phyloP scores from a whole-genome alignment of 2,888 invertebrate genomes.

The Orthosia incerta region DNA sequence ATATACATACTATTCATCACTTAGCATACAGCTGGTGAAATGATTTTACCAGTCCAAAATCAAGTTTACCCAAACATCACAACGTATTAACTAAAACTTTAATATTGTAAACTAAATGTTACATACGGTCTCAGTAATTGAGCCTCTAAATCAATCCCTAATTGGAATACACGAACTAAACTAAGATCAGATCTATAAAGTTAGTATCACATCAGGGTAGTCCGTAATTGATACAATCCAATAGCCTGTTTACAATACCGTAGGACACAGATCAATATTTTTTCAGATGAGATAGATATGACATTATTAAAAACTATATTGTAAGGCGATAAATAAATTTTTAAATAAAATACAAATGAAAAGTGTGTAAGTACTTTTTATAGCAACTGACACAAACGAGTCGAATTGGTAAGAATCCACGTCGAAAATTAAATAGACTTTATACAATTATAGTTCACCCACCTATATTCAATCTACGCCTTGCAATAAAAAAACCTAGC shows the following conservation, averaged over 20 bases:
- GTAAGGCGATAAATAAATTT: too few relatives aligned
- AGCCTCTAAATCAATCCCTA: conserved; percentile 41
- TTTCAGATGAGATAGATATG: conserved; percentile 26
- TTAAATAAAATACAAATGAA: too few relatives aligned
- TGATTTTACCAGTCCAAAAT: background rate
- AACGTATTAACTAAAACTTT: conserved; percentile 21
- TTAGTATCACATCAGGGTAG: conserved; percentile 50
- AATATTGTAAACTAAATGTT: conserved; percentile 20
- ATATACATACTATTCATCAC: background rate
- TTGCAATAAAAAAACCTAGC: too few relatives aligned
- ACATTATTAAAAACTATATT: background rate
- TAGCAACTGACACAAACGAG: too few relatives aligned
- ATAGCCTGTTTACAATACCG: conserved; percentile 46
- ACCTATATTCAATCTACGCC: too few relatives aligned
- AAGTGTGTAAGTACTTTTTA: too few relatives aligned
- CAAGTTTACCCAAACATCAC: conserved; percentile 11
- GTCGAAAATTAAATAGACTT: too few relatives aligned
- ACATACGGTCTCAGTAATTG: conserved; percentile 27
- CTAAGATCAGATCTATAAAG: conserved; percentile 53
- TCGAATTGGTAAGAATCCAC: too few relatives aligned
- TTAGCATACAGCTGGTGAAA: background rate
- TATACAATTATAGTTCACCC: too few relatives aligned
- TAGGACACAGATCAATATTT: conserved; percentile 42
- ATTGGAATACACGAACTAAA: conserved; percentile 47
- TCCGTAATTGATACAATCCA: conserved; percentile 63